Conservation (phyloP, 2,113 vertebrate species). For the Aix galericulata region DNA sequence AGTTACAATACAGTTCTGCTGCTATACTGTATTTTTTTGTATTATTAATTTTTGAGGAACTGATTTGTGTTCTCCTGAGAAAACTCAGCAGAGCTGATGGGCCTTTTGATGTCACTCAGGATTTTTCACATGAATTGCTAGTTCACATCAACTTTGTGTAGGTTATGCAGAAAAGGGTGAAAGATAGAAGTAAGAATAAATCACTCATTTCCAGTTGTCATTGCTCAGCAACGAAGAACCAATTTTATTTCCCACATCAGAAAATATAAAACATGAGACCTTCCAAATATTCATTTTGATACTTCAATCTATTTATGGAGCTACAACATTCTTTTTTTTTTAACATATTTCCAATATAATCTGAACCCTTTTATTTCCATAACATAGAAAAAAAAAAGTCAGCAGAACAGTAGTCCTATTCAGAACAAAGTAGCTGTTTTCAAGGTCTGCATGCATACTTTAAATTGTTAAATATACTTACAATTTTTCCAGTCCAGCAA, state of each 20-base stretch:
- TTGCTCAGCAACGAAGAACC: not conserved
- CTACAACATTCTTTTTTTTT: not conserved
- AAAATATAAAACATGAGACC: not conserved
- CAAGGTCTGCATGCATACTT: constrained; percentile 51
- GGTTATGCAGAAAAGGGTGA: not conserved
- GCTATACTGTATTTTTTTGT: not conserved
- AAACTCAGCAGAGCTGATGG: not conserved
- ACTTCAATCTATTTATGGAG: not conserved
- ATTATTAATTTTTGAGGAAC: not conserved
- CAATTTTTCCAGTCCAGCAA: constrained; percentile 44
- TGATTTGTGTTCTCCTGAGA: not conserved
- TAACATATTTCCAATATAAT: not conserved
- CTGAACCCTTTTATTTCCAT: not conserved
- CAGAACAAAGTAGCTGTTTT: constrained; percentile 40
- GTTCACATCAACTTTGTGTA: not conserved
- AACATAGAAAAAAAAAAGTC: not conserved
- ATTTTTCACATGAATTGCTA: not conserved
- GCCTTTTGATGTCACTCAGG: not conserved
- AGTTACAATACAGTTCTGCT: not conserved
- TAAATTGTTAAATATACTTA: constrained; percentile 61
- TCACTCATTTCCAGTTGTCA: fast-evolving
- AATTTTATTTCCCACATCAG: not conserved
- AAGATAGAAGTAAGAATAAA: not conserved
- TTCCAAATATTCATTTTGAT: not conserved
- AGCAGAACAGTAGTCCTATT: constrained; percentile 23